Evolutionary conservation across 2,888 invertebrate genomes (phyloP).

Genomic region (Abrostola triplasia): DNA sequence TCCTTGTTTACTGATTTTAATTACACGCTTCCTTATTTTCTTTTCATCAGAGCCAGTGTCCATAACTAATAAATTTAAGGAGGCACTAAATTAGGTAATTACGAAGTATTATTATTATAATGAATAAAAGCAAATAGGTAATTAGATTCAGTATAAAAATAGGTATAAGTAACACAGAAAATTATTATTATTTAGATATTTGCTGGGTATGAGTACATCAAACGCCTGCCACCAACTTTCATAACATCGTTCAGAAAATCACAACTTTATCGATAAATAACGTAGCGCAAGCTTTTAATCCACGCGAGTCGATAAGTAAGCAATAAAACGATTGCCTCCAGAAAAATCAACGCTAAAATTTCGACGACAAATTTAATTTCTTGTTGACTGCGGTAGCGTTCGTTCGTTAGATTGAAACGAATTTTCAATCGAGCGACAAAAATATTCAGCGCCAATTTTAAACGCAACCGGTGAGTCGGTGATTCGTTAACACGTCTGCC

Average conservation of each 20-base stretch:
- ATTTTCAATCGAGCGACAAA: conserved; percentile 75
- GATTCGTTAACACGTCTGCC: conserved; percentile 57
- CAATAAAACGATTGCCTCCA: conserved; percentile 44
- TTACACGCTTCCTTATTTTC: too few relatives aligned
- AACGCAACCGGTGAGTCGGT: conserved; percentile 60
- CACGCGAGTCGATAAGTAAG: conserved; percentile 27
- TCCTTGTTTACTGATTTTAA: too few relatives aligned
- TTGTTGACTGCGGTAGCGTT: conserved; percentile 74
- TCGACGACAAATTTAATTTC: conserved; percentile 76
- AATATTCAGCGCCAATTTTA: conserved; percentile 69
- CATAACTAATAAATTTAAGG: not conserved
- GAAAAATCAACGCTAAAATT: conserved; percentile 68
- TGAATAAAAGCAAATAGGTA: too few relatives aligned
- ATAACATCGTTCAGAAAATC: conserved; percentile 1
- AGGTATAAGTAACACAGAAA: too few relatives aligned
- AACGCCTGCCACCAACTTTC: not conserved
- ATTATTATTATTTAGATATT: too few relatives aligned
- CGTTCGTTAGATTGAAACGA: conserved; percentile 76
- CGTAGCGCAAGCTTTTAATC: conserved; percentile 1
- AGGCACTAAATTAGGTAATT: not conserved
- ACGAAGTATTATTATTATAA: too few relatives aligned
- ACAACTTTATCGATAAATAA: not conserved
- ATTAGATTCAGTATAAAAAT: too few relatives aligned
- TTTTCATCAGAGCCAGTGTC: conserved; percentile 1
- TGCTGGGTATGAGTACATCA: not conserved